These are phyloP conservation scores for Drosophila orena DNA, from an alignment of 1,140 invertebrate genomes.

Conservation along the genomic window DNA sequence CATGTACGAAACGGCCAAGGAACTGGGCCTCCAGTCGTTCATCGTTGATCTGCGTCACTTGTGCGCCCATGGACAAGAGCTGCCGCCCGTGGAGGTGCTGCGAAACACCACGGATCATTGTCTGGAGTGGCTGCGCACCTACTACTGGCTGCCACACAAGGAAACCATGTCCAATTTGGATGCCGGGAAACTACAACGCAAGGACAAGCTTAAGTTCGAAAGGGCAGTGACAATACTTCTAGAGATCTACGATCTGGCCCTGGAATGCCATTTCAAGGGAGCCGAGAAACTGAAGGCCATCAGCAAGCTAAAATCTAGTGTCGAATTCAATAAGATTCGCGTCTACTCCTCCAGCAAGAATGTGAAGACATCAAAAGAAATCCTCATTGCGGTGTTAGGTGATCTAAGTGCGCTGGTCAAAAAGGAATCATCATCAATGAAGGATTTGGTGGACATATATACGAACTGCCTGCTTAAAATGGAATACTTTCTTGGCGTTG, in stretches of 20 bases:
- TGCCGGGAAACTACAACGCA: slow-evolving; percentile 50
- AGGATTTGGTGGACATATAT: slow-evolving; percentile 62
- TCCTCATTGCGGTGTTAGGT: slow-evolving; percentile 28
- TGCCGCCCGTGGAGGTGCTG: slow-evolving; percentile 64
- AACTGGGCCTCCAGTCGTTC: slow-evolving; percentile 74
- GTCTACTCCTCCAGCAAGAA: slow-evolving; percentile 49
- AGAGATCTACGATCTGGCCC: slow-evolving; percentile 62
- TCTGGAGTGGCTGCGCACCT: slow-evolving; percentile 68
- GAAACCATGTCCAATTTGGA: slow-evolving; percentile 60
- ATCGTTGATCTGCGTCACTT: slow-evolving; percentile 79
- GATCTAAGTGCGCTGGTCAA: slow-evolving; percentile 51
- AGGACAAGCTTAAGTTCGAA: slow-evolving; percentile 62
- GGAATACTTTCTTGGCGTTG: slow-evolving; percentile 62
- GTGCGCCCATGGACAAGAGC: slow-evolving; percentile 77
- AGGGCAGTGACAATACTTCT: slow-evolving; percentile 48
- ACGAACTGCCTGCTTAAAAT: slow-evolving; percentile 57
- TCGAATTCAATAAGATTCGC: slow-evolving; percentile 59
- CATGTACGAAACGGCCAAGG: slow-evolving; percentile 78
- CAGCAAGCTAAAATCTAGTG: slow-evolving; percentile 55
- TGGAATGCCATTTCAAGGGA: slow-evolving; percentile 66
- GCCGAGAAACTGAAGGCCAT: slow-evolving; percentile 63
- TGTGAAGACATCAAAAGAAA: slow-evolving; percentile 34
- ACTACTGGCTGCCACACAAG: slow-evolving; percentile 72
- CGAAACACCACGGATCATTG: slow-evolving; percentile 62
- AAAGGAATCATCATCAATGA: slow-evolving; percentile 44